These are phyloP conservation scores for Pteruthius melanotis DNA, from an alignment of 2,113 vertebrate species.

Conservation along the genomic window DNA sequence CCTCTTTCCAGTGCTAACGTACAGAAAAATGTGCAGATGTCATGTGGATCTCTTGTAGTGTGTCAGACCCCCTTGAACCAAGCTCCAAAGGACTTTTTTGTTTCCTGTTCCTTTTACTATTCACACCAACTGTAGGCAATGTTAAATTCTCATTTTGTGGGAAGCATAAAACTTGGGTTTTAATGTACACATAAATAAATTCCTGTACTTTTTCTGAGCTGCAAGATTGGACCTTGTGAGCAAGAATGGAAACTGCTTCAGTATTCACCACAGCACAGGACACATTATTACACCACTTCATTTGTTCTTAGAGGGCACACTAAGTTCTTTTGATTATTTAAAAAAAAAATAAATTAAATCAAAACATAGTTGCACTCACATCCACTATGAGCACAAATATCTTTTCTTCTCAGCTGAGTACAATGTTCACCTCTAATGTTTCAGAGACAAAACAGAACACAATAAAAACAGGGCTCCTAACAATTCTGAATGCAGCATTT, in stretches of 20 bases:
- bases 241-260: background rate
- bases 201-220: background rate
- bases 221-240: background rate
- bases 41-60: conserved; percentile 39
- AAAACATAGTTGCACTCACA: background rate
- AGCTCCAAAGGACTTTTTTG: conserved; percentile 32
- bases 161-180: background rate
- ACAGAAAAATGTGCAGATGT: conserved; percentile 48
- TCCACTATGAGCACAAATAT: rapidly evolving
- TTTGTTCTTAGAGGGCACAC: background rate
- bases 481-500: background rate
- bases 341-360: background rate
- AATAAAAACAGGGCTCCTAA: background rate
- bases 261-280: background rate
- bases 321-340: background rate
- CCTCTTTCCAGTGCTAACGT: conserved; percentile 53
- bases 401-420: background rate
- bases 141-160: conserved; percentile 32
- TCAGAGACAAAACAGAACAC: background rate
- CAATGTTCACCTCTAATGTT: background rate
- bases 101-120: conserved; percentile 46
- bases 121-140: conserved; percentile 22
- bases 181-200: conserved; percentile 37
- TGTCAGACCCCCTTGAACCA: conserved; percentile 11
- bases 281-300: background rate